Evolutionary conservation across 53 echinoderm and acorn worm genomes (phyloP), one percentile per base, ranked within the genome.

Genomic region (Holothuria leucospilota): DNA sequence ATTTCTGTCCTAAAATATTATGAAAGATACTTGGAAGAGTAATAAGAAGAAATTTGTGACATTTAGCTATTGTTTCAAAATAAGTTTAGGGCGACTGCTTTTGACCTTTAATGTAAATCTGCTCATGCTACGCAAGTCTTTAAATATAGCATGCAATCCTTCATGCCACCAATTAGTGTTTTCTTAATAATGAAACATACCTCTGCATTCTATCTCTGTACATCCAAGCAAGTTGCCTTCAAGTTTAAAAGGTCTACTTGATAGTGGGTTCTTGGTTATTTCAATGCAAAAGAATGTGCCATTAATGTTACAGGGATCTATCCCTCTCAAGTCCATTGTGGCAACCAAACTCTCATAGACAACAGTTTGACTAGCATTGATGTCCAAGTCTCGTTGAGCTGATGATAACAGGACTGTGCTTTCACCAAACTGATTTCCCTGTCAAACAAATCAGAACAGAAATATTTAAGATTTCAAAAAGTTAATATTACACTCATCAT

Each of bases 241-340:
- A 20, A 83, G 67, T 46, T 41, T 83, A 29, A 83, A 83, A n/a
- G 84, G 66, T 67, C 84, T 64, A 49, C 84, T 83, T 4, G 84
- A 66, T 13, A 23, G 40, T 0, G 84, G 23, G 20, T 67, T 23
- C 67, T 67, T 83, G 13, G 23, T 30, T 11, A 83, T n/a, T 40
- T 39, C 46, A 51, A 66, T 49, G 42, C 84, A 83, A 41, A 83
- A 83, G 62, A 64, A 83, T 38, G 34, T 27, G 21, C 23, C 51
- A 20, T 38, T 41, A 8, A 20, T 20, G 2, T 58, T 52, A 34
- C 25, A 13, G 27, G 60, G 59, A 28, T 29, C 13, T 30, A 29
- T 5, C 10, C 53, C 58, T 12, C 20, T 16, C 29, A 59, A 28
- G 28, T 29, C 15, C 80, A 80, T 80, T 7, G 60, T 29, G n/a